Evolutionary conservation across 2,888 invertebrate species (phyloP), one percentile per base, ranked within the genome.

Genomic region (Thereva unica): DNA sequence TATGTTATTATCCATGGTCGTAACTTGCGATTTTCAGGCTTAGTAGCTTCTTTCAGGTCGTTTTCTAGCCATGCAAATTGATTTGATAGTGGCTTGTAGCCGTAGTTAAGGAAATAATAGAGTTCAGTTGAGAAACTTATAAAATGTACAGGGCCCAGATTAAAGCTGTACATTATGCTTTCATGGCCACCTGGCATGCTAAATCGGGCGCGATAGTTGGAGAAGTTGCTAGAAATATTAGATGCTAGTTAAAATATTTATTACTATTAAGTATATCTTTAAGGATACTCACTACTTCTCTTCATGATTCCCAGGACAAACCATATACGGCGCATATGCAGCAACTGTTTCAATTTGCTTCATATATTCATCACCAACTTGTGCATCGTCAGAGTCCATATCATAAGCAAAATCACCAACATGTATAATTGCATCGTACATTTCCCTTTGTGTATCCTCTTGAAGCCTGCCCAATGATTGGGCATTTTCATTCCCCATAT

Each of bases 321-420:
- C 91, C 93, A 93, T 92, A 79, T 97, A 97, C 0, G 97, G 96
- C 71, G 96, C 84, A 77, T 90, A 89, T 34, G 92, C 93, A 34
- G 97, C 95, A 44, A 97, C 85, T 0, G 92, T 87, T 82, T 97
- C 89, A 68, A 97, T 89, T 84, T 94, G 92, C 4, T 89, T 85
- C 95, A 97, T 95, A 81, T 95, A 97, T 78, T 89, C 86, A 83
- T 97, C 95, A 0, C 97, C 97, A 37, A 93, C 89, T 67, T 82
- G 80, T 0, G 89, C 95, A 76, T 95, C 84, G 71, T 92, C 84
- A 73, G 87, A 82, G 79, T 93, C 83, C 93, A 97, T 92, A 80
- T 97, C 93, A 80, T 97, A 97, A 0, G 95, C 97, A 82, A 96
- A 94, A 83, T 97, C 97, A 0, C 95, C 95, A 49, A 95, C 92